Percentiles rank a stretch among this genome's conserved stretches.
Evolutionary conservation across 1,140 invertebrate species (phyloP).

Genomic region (Physella acuta): DNA sequence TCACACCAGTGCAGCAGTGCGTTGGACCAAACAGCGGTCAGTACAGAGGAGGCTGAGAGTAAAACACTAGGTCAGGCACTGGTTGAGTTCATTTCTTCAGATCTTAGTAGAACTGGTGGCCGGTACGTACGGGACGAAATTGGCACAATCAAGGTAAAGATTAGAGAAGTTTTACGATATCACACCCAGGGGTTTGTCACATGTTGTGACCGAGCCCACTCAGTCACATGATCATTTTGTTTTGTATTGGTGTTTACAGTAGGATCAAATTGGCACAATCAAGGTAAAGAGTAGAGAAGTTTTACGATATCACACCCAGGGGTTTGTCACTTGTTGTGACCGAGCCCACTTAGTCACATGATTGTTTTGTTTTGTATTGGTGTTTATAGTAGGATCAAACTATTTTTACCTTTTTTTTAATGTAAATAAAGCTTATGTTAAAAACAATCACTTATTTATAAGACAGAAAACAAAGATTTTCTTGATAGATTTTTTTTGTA

Average conservation of each 20-base stretch:
- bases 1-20: not conserved
- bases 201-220: too few species aligned
- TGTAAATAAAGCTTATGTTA: too few species aligned
- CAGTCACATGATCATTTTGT: too few species aligned
- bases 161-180: conserved; percentile 4
- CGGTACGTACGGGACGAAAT: not conserved
- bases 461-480: too few species aligned
- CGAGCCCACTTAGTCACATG: too few species aligned
- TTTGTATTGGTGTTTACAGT: too few species aligned
- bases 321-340: too few species aligned
- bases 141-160: not conserved
- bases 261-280: conserved; percentile 3
- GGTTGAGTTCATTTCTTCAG: conserved; percentile 6
- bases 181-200: not conserved
- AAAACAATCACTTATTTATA: too few species aligned
- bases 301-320: not conserved
- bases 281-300: not conserved
- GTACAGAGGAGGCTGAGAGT: not conserved
- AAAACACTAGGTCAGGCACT: not conserved
- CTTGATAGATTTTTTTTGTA: too few species aligned
- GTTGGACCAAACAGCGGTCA: not conserved
- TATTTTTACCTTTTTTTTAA: too few species aligned
- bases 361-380: too few species aligned
- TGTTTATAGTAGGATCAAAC: too few species aligned
- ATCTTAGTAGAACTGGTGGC: not conserved